phyloP scores from a whole-genome alignment of 2,113 vertebrate genomes.

The Pygathrix nemaeus region DNA sequence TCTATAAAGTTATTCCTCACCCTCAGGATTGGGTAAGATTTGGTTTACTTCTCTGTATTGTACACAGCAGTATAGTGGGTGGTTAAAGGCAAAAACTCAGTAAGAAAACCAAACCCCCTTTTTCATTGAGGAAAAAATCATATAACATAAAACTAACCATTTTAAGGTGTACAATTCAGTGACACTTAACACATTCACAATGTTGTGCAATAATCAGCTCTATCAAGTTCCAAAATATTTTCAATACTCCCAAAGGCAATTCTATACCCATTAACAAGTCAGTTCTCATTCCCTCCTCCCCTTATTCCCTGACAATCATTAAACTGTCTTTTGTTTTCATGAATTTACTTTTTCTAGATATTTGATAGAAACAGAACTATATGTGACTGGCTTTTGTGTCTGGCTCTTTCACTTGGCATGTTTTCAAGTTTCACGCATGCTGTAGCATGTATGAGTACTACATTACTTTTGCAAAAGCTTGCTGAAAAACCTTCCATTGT shows the following conservation, averaged over 20 bases:
- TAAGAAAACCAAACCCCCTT: not conserved
- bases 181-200: not conserved
- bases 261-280: not conserved
- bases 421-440: not conserved
- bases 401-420: not conserved
- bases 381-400: not conserved
- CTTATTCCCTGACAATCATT: not conserved
- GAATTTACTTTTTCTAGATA: not conserved
- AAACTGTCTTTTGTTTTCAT: not conserved
- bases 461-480: too few species aligned
- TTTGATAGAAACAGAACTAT: not conserved
- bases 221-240: not conserved
- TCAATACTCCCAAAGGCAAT: not conserved
- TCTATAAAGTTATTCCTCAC: not conserved
- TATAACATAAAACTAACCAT: not conserved
- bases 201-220: not conserved
- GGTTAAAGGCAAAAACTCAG: not conserved
- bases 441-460: not conserved
- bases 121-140: not conserved
- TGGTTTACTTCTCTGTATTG: not conserved
- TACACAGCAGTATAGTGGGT: not conserved
- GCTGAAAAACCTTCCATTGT: not conserved
- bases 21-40: not conserved
- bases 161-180: not conserved
- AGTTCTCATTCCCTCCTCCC: not conserved